Evolutionary conservation across 30 jellyfish, hydroid and myxozoan species (phyloP).

Genomic region (Chrysaora quinquecirrha): DNA sequence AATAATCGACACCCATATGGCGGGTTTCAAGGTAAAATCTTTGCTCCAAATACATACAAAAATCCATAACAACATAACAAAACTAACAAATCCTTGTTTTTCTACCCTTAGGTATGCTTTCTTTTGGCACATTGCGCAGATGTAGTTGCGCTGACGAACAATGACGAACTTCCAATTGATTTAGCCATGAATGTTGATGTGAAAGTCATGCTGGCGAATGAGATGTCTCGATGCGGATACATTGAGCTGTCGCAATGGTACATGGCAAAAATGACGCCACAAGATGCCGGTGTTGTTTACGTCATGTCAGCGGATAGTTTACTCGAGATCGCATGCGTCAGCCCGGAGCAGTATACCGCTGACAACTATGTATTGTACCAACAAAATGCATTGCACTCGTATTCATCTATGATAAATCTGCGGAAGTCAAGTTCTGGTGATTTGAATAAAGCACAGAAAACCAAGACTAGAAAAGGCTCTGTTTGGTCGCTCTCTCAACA

Average conservation of each 20-base stretch:
- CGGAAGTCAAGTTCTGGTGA: constrained; percentile 11
- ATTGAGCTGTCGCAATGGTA: constrained; percentile 94
- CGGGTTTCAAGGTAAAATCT: no score
- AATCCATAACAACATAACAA: no score
- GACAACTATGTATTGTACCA: constrained; percentile 32
- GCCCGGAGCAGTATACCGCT: constrained; percentile 30
- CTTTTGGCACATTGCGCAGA: constrained; percentile 83
- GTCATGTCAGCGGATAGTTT: constrained; percentile 85
- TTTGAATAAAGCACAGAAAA: constrained; percentile 3
- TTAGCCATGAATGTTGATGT: constrained; percentile 79
- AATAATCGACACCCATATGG: no score
- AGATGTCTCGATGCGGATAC: constrained; percentile 85
- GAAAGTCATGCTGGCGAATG: constrained; percentile 73
- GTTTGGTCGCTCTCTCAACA: constrained; percentile 54
- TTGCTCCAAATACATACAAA: no score
- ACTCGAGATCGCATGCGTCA: constrained; percentile 88
- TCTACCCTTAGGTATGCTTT: constrained; percentile 27
- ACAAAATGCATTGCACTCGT: constrained; percentile 37
- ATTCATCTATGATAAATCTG: constrained; percentile 60
- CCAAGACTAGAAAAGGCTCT: constrained; percentile 35
- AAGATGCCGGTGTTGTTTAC: constrained; percentile 71
- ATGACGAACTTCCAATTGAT: constrained; percentile 91
- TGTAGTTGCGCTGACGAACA: constrained; percentile 82
- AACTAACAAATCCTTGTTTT: no score
- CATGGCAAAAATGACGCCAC: constrained; percentile 73